These are phyloP conservation scores for Abscondita cerata DNA, from an alignment of 2,888 invertebrate species.

Conservation along the genomic window DNA sequence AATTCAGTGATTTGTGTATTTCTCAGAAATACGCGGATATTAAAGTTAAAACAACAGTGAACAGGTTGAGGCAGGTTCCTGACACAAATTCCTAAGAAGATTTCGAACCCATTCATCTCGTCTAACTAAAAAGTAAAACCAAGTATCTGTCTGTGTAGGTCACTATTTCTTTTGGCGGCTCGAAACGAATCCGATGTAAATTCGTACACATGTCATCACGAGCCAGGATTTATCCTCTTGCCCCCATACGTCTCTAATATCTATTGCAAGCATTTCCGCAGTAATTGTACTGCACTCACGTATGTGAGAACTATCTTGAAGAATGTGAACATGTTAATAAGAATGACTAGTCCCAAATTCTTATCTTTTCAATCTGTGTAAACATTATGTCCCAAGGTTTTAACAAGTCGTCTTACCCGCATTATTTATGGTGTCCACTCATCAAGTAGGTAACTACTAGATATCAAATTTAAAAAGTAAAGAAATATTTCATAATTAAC, in stretches of 20 bases:
- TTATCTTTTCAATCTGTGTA: slow-evolving; percentile 53
- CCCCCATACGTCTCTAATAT: slow-evolving; percentile 33
- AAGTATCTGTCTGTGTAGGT: slow-evolving; percentile 9
- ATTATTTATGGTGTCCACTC: slow-evolving; percentile 55
- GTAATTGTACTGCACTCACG: slow-evolving; percentile 32
- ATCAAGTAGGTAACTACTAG: slow-evolving; percentile 38
- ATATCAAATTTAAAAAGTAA: slow-evolving; percentile 48
- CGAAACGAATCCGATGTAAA: slow-evolving; percentile 12
- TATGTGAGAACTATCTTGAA: slow-evolving; percentile 41
- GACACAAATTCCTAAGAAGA: slow-evolving; percentile 29
- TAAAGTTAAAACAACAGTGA: slow-evolving; percentile 25
- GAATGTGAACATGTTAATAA: slow-evolving; percentile 53
- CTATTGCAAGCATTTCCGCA: slow-evolving; percentile 44
- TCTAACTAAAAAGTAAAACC: slow-evolving; percentile 27
- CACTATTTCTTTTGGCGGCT: slow-evolving; percentile 20
- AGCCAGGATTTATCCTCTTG: slow-evolving; percentile 17
- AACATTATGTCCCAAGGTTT: slow-evolving; percentile 55
- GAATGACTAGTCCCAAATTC: slow-evolving; percentile 49
- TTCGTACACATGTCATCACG: slow-evolving; percentile 32
- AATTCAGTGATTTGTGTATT: slow-evolving; percentile 24
- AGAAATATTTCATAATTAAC: slow-evolving; percentile 21
- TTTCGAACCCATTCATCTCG: slow-evolving; percentile 32
- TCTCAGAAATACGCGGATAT: slow-evolving; percentile 23
- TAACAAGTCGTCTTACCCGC: slow-evolving; percentile 47
- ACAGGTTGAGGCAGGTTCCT: slow-evolving; percentile 34